phyloP scores from a whole-genome alignment of 2,888 invertebrate genomes.

The Therioaphis trifolii region DNA sequence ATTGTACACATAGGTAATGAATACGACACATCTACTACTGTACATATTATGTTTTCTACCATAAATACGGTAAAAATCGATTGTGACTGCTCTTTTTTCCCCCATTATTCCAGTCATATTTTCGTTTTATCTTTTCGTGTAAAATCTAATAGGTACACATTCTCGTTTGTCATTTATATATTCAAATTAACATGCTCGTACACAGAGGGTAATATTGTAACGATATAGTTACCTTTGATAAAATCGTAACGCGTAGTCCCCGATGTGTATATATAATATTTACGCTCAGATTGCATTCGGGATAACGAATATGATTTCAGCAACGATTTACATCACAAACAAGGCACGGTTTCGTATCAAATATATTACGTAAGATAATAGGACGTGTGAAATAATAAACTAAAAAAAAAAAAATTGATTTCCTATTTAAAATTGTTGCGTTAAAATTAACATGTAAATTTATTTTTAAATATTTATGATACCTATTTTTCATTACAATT shows the following conservation, averaged over 20 bases:
- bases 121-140: neutral
- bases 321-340: constrained; percentile 51
- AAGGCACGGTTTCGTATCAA: neutral
- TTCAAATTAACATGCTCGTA: constrained; percentile 47
- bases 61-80: neutral
- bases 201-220: constrained; percentile 42
- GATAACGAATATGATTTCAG: constrained; percentile 34
- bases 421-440: too few species aligned
- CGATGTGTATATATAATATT: constrained; percentile 50
- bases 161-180: constrained; percentile 51
- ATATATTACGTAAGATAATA: too few species aligned
- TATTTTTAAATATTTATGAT: too few species aligned
- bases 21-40: too few species aligned
- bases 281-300: constrained; percentile 34
- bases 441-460: too few species aligned
- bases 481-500: too few species aligned
- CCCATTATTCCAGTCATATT: neutral
- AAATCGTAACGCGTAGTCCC: constrained; percentile 40
- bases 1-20: too few species aligned
- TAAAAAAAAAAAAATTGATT: too few species aligned
- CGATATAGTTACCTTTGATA: constrained; percentile 42
- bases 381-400: too few species aligned
- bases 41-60: too few species aligned
- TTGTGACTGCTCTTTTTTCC: neutral
- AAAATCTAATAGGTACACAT: neutral